These are phyloP conservation scores for Cyrtorhinus lividipennis DNA, from an alignment of 1,140 invertebrate species.

Conservation along the genomic window DNA sequence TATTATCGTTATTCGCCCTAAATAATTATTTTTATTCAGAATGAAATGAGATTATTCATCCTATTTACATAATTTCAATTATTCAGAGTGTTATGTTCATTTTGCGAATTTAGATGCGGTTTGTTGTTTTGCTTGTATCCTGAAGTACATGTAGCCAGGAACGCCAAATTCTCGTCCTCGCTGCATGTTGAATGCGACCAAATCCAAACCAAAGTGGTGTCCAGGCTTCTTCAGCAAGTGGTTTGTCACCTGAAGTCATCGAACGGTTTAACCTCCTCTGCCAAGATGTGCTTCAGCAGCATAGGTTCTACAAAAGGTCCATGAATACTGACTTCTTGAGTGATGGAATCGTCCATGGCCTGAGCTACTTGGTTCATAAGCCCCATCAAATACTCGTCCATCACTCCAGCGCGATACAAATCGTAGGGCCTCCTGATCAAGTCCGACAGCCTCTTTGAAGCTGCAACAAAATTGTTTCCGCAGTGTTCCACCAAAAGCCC, in stretches of 20 bases:
- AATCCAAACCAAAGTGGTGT: constrained; percentile 72
- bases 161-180: constrained; percentile 71
- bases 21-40: no score
- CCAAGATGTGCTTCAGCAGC: no score
- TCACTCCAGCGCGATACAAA: constrained; percentile 73
- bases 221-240: constrained; percentile 68
- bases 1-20: no score
- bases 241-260: constrained; percentile 58
- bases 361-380: constrained; percentile 88
- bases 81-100: no score
- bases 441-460: constrained; percentile 73
- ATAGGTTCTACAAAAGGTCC: no score
- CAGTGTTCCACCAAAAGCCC: no score
- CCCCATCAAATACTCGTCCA: constrained; percentile 86
- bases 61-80: no score
- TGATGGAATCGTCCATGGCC: constrained; percentile 88
- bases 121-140: no score
- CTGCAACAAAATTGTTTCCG: constrained; percentile 30
- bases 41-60: no score
- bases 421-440: constrained; percentile 78
- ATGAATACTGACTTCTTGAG: constrained; percentile 61
- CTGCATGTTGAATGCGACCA: constrained; percentile 75
- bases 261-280: no score
- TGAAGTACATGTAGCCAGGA: constrained; percentile 46
- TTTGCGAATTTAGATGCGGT: no score